Evolutionary conservation across 2,888 invertebrate genomes (phyloP), one percentile per base, ranked within the genome.

Genomic region (Polydrusus pterygomalis): DNA sequence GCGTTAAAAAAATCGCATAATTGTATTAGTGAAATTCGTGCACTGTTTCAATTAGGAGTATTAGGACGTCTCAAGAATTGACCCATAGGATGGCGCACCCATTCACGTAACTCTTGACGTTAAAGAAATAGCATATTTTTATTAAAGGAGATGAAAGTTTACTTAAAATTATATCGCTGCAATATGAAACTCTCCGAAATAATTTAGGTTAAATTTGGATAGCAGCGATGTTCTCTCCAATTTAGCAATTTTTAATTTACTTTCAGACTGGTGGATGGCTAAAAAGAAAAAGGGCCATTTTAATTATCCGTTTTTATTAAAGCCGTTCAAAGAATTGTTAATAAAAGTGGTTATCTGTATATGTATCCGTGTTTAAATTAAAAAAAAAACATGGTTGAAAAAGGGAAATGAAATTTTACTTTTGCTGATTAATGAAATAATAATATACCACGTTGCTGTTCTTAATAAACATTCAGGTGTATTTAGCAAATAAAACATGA

Each of bases 221-320:
- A 1, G 38, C 9, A 58, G 7, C 34, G 58, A 58, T 38, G 34
- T 58, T 58, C n/a, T 38, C 17, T 17, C 17, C 58, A 58, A 58
- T 58, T 58, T 58, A 58, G 38, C 58, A 58, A 58, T 58, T 58
- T 58, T 58, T 58, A 58, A 58, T 58, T 58, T 58, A 58, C 58
- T 58, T 58, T 58, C n/a, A 58, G 38, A 58, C 17, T 38, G 58
- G 34, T 30, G 34, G 58, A 17, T 38, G 20, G 13, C 34, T 34
- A 7, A 34, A 58, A 25, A 58, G 38, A 17, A 58, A 58, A 58
- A 17, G 34, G 17, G 17, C 17, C 17, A 7, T 38, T 58, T 58
- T 58, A 58, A 58, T 58, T 58, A 58, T 15, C 15, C 15, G 58
- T 58, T 58, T 56, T 58, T 58, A 58, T 58, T 58, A 58, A 38